These are phyloP conservation scores for Apoda limacodes DNA, from an alignment of 2,888 invertebrate species.

Conservation along the genomic window DNA sequence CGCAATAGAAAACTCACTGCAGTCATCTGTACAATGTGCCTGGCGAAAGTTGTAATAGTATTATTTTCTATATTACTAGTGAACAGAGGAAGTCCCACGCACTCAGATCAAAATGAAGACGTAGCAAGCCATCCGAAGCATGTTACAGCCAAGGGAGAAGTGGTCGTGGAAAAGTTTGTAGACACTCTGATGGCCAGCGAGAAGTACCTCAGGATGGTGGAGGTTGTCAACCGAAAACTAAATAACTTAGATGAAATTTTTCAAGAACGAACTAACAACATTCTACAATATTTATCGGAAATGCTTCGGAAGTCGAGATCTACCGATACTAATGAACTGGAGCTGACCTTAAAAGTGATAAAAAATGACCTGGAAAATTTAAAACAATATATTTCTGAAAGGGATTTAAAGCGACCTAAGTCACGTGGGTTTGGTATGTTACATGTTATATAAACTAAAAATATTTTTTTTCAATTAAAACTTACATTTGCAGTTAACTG, in stretches of 20 bases:
- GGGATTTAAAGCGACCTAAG: slow-evolving; percentile 14
- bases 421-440: slow-evolving; percentile 34
- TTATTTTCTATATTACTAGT: slow-evolving; percentile 9
- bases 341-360: slow-evolving; percentile 26
- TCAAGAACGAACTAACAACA: slow-evolving; percentile 39
- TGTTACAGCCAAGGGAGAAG: slow-evolving; percentile 27
- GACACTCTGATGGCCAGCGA: slow-evolving; percentile 49
- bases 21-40: slow-evolving; percentile 22
- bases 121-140: slow-evolving; percentile 11
- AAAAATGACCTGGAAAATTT: slow-evolving; percentile 34
- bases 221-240: slow-evolving; percentile 40
- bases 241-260: slow-evolving; percentile 38
- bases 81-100: slow-evolving; percentile 9
- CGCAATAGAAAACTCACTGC: slow-evolving; percentile 15
- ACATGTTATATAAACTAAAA: slow-evolving; percentile 6
- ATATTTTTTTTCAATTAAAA: slow-evolving; percentile 1
- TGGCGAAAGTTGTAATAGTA: slow-evolving; percentile 13
- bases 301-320: slow-evolving; percentile 31
- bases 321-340: slow-evolving; percentile 25
- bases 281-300: slow-evolving; percentile 43
- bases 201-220: slow-evolving; percentile 45
- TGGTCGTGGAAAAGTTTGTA: slow-evolving; percentile 46
- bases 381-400: slow-evolving; percentile 25
- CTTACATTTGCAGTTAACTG: too few relatives aligned
- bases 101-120: slow-evolving; percentile 9